Evolutionary conservation across 2,113 vertebrate genomes (phyloP), one percentile per base, ranked within the genome.

Genomic region (western clawed frog (Xenopus tropicalis)): DNA sequence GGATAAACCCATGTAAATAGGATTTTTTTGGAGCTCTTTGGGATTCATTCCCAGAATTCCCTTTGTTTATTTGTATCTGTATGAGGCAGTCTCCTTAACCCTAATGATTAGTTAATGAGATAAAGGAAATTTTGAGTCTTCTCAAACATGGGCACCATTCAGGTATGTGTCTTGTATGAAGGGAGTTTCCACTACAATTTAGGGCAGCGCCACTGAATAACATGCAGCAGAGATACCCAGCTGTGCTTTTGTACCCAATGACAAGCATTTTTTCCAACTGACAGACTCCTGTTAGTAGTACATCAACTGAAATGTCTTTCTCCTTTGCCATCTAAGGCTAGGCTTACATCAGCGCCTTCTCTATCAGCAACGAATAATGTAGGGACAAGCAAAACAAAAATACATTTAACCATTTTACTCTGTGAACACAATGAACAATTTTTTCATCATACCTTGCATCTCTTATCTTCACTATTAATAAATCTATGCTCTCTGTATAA

Each of bases 211-310:
- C 16, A 12, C 11, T 48, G 16, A 17, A 48, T 48, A 48, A 48
- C 46, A 48, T 54, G 52, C 19, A 54, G 52, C 52, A 54, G 52
- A n/a, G 52, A 54, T 17, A 54, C 52, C n/a, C 52, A 54, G 52
- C 52, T 54, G 52, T 54, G 52, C 52, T 54, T 54, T 17, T 54
- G 19, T 54, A n/a, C 52, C 14, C 52, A n/a, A 54, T 54, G 52
- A 54, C 52, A 54, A 17, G 52, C 16, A 54, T 54, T 54, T 54
- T 54, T 54, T 54, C 52, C 52, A 54, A 54, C 52, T 54, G 52
- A 54, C 52, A n/a, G 52, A 17, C 52, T 54, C 52, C 52, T 54
- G 52, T 54, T 54, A 17, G 52, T 1, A n/a, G 11, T 54, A n/a
- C 19, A 54, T 54, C 19, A 54, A n/a, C 52, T 10, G 52, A 54